phyloP scores from a whole-genome alignment of 2,797 vertebrate species.

The Pogoniulus pusillus region DNA sequence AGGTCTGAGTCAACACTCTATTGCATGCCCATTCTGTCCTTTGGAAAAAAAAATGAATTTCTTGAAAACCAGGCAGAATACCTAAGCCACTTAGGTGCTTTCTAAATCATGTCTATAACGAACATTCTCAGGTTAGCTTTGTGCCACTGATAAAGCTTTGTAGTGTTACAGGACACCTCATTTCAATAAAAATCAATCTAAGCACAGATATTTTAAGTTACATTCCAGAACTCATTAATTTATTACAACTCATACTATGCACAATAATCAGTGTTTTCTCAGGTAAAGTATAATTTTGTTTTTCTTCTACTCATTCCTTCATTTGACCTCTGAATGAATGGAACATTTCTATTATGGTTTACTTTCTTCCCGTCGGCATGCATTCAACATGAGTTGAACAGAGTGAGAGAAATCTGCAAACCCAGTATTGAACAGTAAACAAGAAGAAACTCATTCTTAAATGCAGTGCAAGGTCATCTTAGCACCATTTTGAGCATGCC shows the following conservation, averaged over 20 bases:
- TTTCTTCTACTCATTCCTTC: constrained; percentile 43
- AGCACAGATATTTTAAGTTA: constrained; percentile 58
- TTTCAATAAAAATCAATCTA: constrained; percentile 39
- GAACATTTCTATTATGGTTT: constrained; percentile 27
- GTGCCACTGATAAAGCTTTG: constrained; percentile 47
- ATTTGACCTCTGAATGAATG: constrained; percentile 39
- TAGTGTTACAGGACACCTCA: constrained; percentile 13
- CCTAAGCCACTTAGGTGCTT: constrained; percentile 46
- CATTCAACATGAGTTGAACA: constrained; percentile 44
- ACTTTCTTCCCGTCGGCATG: background rate
- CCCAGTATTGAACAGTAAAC: constrained; percentile 37
- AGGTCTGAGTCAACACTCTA: background rate
- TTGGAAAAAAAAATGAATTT: background rate
- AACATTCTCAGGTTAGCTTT: constrained; percentile 30
- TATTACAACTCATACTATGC: constrained; percentile 57
- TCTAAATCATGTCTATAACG: background rate
- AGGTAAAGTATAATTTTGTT: constrained; percentile 28
- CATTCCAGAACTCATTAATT: constrained; percentile 39
- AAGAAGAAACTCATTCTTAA: constrained; percentile 40
- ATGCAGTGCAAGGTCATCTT: constrained; percentile 28
- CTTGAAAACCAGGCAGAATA: constrained; percentile 34
- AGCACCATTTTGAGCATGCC: background rate
- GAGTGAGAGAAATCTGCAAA: constrained; percentile 55
- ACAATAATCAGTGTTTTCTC: constrained; percentile 49
- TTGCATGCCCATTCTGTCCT: background rate